phyloP scores from a whole-genome alignment of 2,888 invertebrate species.

The Hyalella azteca region DNA sequence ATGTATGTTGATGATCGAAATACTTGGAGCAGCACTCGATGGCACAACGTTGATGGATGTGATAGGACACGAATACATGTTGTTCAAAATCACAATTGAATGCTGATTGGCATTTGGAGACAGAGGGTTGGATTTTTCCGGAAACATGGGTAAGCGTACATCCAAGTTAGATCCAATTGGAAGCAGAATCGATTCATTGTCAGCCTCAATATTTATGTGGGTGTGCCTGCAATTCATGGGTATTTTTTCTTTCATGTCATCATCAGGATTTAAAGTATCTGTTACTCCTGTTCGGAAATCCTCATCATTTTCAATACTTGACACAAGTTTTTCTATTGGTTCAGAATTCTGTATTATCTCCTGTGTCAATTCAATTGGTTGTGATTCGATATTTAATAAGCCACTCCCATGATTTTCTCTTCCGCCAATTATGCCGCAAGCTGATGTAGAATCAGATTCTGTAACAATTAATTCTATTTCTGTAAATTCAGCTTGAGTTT shows the following conservation, averaged over 20 bases:
- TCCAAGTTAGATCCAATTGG: slow-evolving; percentile 13
- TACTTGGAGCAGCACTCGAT: neutral
- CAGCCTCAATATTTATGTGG: slow-evolving; percentile 8
- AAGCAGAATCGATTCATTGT: slow-evolving; percentile 20
- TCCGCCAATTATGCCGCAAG: too few relatives aligned
- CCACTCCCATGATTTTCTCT: too few relatives aligned
- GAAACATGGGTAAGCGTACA: slow-evolving; percentile 25
- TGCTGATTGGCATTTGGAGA: neutral
- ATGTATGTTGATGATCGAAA: slow-evolving; percentile 35
- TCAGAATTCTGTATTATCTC: too few relatives aligned
- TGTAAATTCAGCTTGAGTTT: too few relatives aligned
- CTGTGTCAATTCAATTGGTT: too few relatives aligned
- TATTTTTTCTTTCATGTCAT: neutral
- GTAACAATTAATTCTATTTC: too few relatives aligned
- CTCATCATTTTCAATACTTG: too few relatives aligned
- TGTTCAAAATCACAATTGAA: slow-evolving; percentile 26
- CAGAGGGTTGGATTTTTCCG: neutral
- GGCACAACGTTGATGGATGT: slow-evolving; percentile 2
- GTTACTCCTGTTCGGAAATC: too few relatives aligned
- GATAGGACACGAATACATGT: slow-evolving; percentile 31
- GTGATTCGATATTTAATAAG: too few relatives aligned
- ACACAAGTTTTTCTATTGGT: too few relatives aligned
- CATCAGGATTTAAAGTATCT: too few relatives aligned
- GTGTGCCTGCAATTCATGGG: neutral
- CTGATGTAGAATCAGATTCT: too few relatives aligned